These are phyloP conservation scores for Rhabdornis inornatus DNA, from an alignment of 2,113 vertebrate species.

Conservation along the genomic window DNA sequence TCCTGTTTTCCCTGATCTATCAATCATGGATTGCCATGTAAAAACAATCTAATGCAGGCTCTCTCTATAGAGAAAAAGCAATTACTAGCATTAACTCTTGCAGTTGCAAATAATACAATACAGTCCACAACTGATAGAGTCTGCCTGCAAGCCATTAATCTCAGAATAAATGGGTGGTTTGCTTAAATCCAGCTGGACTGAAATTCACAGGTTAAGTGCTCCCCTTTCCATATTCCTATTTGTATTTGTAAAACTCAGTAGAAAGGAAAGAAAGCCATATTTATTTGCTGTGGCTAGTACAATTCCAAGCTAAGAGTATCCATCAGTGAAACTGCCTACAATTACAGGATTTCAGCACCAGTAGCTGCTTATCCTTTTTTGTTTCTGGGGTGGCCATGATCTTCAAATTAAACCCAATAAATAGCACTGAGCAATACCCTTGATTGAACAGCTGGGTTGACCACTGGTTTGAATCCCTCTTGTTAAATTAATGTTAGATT, in stretches of 20 bases:
- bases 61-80: constrained; percentile 34
- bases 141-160: neutral
- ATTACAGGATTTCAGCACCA: neutral
- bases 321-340: constrained; percentile 1
- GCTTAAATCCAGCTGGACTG: neutral
- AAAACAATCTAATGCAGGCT: constrained; percentile 42
- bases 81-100: constrained; percentile 58
- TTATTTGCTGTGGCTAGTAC: neutral
- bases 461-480: constrained; percentile 47
- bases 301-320: neutral
- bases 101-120: constrained; percentile 38
- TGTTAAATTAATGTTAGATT: constrained; percentile 53
- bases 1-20: constrained; percentile 59
- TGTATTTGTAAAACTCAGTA: neutral
- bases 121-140: neutral
- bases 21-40: constrained; percentile 50
- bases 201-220: neutral
- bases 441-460: constrained; percentile 49
- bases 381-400: neutral
- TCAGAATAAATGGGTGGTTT: neutral
- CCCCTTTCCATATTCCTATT: neutral
- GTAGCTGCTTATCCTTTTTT: neutral
- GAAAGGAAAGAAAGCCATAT: neutral
- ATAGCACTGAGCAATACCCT: constrained; percentile 2
- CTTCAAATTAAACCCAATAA: constrained; percentile 1